Conservation (phyloP, 2,113 vertebrate species). For the Orientallactaga bullata region DNA sequence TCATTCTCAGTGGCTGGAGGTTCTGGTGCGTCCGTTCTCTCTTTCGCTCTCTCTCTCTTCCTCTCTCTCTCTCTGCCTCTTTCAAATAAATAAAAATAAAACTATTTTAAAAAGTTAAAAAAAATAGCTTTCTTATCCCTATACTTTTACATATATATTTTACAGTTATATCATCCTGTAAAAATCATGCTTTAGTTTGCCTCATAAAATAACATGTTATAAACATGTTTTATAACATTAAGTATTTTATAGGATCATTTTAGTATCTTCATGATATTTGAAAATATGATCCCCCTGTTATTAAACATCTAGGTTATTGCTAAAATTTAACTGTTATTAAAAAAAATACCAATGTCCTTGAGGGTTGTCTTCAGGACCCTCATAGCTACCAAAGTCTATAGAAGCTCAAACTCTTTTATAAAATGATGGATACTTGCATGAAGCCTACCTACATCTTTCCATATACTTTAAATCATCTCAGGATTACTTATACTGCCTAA, state of each 20-base stretch:
- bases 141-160: slow-evolving; percentile 35
- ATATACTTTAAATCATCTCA: neutral
- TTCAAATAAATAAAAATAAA: too few species aligned
- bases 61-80: too few species aligned
- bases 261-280: slow-evolving; percentile 27
- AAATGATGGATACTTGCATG: neutral
- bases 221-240: slow-evolving; percentile 57
- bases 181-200: neutral
- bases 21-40: too few species aligned
- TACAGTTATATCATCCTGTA: neutral
- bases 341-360: neutral
- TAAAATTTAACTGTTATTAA: slow-evolving; percentile 1
- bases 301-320: slow-evolving; percentile 24
- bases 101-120: too few species aligned
- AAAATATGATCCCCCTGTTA: neutral
- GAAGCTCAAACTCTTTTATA: neutral
- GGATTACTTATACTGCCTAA: neutral
- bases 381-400: neutral
- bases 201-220: slow-evolving; percentile 20
- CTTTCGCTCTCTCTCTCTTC: too few species aligned
- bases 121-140: neutral
- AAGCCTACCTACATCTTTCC: neutral
- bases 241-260: slow-evolving; percentile 40
- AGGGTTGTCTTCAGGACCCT: neutral
- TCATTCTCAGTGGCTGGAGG: too few species aligned